These are phyloP conservation scores for Murina feae DNA, from an alignment of 2,113 vertebrate species.

Conservation along the genomic window DNA sequence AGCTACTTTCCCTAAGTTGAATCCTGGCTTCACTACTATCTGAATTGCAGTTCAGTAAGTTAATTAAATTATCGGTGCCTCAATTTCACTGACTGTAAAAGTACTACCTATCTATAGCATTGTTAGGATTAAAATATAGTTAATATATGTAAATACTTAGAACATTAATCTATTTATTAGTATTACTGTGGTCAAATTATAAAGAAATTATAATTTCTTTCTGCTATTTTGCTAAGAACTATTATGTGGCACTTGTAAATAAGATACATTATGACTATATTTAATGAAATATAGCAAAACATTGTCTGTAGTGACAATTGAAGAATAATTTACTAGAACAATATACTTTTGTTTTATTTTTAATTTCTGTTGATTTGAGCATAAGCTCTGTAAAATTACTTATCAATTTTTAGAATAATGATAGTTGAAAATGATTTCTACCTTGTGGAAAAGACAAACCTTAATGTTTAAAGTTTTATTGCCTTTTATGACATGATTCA, in stretches of 20 bases:
- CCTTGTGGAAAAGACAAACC: background rate
- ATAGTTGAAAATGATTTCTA: background rate
- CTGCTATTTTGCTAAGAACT: background rate
- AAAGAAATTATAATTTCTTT: background rate
- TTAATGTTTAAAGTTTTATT: background rate
- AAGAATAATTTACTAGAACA: background rate
- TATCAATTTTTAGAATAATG: background rate
- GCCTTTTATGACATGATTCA: background rate
- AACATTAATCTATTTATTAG: background rate
- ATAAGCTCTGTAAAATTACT: background rate
- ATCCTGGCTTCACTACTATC: background rate
- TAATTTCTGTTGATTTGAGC: background rate
- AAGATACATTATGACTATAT: background rate
- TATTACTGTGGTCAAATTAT: background rate
- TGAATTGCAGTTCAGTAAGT: background rate
- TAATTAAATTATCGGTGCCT: background rate
- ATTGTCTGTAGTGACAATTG: background rate
- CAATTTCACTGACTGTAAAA: background rate
- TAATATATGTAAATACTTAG: background rate
- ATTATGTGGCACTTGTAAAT: background rate
- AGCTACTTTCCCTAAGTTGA: background rate
- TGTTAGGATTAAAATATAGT: background rate
- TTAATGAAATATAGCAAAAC: too few relatives aligned
- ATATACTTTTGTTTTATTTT: background rate
- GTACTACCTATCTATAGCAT: background rate